phyloP scores from a whole-genome alignment of 2,113 vertebrate genomes.

The Abramis brama region DNA sequence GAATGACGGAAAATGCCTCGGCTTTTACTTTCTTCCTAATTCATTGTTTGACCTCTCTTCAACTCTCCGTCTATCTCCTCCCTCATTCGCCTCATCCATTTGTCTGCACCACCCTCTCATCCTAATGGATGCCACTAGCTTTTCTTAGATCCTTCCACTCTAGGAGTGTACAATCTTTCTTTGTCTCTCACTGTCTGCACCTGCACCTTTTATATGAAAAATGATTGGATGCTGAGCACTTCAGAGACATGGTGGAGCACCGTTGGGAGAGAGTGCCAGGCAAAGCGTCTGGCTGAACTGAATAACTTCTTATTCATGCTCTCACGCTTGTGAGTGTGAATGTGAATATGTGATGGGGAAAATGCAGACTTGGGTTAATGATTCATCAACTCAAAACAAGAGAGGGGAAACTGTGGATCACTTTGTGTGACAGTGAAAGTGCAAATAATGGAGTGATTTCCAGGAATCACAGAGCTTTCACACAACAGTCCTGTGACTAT shows the following conservation, averaged over 20 bases:
- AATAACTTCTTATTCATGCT: background rate
- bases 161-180: background rate
- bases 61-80: background rate
- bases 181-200: constrained; percentile 23
- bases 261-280: background rate
- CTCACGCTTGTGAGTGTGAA: background rate
- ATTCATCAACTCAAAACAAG: constrained; percentile 13
- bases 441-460: background rate
- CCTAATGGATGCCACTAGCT: constrained; percentile 14
- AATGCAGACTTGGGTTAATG: background rate
- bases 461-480: background rate
- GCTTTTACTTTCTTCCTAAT: background rate
- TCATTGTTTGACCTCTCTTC: constrained; percentile 8
- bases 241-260: background rate
- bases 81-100: constrained; percentile 21
- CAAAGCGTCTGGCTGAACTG: background rate
- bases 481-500: background rate
- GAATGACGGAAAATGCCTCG: background rate
- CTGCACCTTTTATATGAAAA: background rate
- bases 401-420: background rate
- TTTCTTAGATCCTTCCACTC: constrained; percentile 11
- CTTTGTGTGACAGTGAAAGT: background rate
- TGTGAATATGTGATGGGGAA: background rate
- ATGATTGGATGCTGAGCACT: constrained; percentile 1
- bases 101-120: background rate